A percentile compares a stretch with the other conserved stretches of the same genome.
Conservation (phyloP, 2,113 vertebrate genomes). For the Crotophaga sulcirostris region DNA sequence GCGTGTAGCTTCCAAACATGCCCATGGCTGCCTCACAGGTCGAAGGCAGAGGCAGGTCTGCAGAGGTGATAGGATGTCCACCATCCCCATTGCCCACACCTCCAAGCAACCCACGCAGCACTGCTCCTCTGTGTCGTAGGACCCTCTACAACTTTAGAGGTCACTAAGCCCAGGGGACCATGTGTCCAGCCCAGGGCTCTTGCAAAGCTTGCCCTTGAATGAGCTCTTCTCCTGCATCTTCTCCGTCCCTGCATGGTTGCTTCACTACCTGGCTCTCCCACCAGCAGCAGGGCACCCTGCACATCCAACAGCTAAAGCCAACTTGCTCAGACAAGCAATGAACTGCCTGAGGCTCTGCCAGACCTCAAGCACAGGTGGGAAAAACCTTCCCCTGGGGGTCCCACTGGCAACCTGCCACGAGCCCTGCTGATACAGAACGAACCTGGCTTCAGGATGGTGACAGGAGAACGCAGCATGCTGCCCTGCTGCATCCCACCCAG, state of each 20-base stretch:
- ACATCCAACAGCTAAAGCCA: neutral
- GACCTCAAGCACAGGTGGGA: neutral
- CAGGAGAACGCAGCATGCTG: neutral
- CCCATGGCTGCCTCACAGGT: neutral
- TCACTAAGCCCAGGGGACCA: neutral
- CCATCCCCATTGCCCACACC: neutral
- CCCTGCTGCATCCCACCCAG: neutral
- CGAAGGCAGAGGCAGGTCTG: neutral
- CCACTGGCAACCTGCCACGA: neutral
- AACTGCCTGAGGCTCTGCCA: neutral
- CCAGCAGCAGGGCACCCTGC: neutral
- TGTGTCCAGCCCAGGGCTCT: neutral
- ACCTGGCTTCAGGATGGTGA: neutral
- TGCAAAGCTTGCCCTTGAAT: neutral
- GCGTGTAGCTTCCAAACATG: slow-evolving; percentile 18
- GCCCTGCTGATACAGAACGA: neutral
- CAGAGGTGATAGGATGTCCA: neutral
- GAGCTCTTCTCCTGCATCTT: neutral
- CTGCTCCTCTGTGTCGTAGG: neutral
- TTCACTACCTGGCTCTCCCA: neutral
- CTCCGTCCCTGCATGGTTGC: neutral
- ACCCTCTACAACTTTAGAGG: neutral
- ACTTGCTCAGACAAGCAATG: neutral
- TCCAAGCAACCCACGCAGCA: neutral
- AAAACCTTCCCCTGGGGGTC: neutral